Percentiles rank a stretch among this genome's conserved stretches.
phyloP scores from a whole-genome alignment of 2,888 invertebrate genomes.

The Folsomia manolachei region DNA sequence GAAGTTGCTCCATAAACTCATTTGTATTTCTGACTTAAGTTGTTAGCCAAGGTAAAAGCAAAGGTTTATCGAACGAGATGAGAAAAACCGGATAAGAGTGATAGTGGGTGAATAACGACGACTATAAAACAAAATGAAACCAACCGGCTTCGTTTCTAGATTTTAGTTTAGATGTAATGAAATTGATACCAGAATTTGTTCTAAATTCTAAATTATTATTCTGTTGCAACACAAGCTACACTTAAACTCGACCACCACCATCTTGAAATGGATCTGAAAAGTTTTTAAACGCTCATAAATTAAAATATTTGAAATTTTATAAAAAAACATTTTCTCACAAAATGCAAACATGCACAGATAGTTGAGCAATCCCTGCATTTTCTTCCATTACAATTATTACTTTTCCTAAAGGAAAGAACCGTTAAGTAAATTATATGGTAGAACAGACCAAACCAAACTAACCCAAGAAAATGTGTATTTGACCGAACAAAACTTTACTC shows the following conservation, averaged over 20 bases:
- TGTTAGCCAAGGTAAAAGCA: not conserved
- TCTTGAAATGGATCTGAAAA: not conserved
- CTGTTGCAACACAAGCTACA: too few species aligned
- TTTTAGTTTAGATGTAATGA: not conserved
- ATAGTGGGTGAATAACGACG: not conserved
- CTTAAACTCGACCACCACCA: too few species aligned
- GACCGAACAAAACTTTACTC: too few species aligned
- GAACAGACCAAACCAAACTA: too few species aligned
- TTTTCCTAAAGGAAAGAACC: not conserved
- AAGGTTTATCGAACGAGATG: too few species aligned
- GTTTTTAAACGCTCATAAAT: not conserved
- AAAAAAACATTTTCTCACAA: not conserved
- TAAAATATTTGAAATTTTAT: not conserved
- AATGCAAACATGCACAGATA: not conserved
- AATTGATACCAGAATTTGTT: not conserved
- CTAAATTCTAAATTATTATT: too few species aligned
- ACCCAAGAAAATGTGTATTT: not conserved
- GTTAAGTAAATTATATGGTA: slow-evolving; percentile 5
- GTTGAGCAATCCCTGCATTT: not conserved
- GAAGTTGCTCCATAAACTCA: too few species aligned
- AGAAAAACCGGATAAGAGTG: not conserved
- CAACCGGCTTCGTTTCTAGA: not conserved
- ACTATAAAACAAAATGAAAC: not conserved
- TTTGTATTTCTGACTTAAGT: too few species aligned
- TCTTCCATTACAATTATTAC: slow-evolving; percentile 1